Evolutionary conservation across 2,113 vertebrate genomes (phyloP).

Genomic region (Procapra przewalskii): DNA sequence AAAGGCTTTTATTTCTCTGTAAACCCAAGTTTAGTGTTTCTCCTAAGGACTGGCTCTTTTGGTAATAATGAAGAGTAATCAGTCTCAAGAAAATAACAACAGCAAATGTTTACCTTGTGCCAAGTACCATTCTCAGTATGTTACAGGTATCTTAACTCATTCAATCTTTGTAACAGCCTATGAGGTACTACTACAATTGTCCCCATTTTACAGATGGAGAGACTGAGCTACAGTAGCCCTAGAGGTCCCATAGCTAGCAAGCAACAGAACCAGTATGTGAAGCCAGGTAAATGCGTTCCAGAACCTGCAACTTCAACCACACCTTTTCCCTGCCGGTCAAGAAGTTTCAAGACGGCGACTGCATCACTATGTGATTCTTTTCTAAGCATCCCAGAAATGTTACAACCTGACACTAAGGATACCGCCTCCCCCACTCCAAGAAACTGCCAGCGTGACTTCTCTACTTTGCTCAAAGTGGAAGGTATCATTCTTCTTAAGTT

Average conservation of each 20-base stretch:
- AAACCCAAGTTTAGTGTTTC: background rate
- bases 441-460: background rate
- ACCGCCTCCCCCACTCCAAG: background rate
- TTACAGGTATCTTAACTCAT: background rate
- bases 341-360: background rate
- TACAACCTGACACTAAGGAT: background rate
- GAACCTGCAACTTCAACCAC: background rate
- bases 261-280: background rate
- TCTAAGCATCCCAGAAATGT: background rate
- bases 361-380: rapidly evolving
- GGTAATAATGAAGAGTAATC: background rate
- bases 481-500: background rate
- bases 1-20: background rate
- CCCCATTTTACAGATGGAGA: background rate
- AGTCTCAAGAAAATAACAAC: background rate
- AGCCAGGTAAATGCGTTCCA: background rate
- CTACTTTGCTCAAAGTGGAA: background rate
- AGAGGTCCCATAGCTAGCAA: background rate
- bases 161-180: background rate
- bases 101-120: background rate
- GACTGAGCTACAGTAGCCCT: background rate
- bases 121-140: background rate
- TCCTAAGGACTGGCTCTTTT: background rate
- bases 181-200: background rate
- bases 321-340: background rate